Conservation (phyloP, 1,140 invertebrate species). For the Anastrepha ludens region DNA sequence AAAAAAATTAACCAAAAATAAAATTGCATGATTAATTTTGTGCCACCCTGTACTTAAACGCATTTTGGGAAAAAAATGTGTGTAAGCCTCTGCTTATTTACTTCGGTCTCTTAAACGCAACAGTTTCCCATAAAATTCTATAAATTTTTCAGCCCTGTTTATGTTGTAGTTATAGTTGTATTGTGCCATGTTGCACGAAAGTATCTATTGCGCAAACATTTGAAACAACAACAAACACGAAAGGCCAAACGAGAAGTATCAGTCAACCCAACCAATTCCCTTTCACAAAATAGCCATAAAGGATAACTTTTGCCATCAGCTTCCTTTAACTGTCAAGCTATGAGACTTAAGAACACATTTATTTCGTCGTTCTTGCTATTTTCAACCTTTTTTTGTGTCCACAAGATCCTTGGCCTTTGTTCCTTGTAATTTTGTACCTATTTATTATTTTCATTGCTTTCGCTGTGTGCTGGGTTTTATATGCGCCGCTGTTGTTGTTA, state of each 20-base stretch:
- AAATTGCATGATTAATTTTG: too few species aligned
- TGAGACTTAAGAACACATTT: too few species aligned
- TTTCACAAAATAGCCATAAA: not conserved
- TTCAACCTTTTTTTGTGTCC: not conserved
- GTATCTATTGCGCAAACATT: conserved; percentile 1
- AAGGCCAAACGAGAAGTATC: not conserved
- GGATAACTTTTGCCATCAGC: not conserved
- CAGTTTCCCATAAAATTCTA: not conserved
- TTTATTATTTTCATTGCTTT: not conserved
- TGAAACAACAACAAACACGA: not conserved
- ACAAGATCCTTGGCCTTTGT: not conserved
- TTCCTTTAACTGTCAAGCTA: too few species aligned
- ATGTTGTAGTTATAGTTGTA: not conserved
- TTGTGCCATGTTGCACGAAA: not conserved
- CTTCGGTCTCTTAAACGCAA: not conserved
- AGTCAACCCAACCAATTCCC: not conserved
- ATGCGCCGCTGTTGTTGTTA: not conserved
- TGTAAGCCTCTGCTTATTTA: not conserved
- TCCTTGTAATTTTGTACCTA: not conserved
- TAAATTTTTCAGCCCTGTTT: not conserved
- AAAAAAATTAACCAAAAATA: too few species aligned
- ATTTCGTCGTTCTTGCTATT: too few species aligned
- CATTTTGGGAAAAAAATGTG: too few species aligned
- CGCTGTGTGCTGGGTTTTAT: not conserved
- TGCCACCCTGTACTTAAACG: too few species aligned